These are phyloP conservation scores for Musca vetustissima DNA, from an alignment of 1,140 invertebrate species.

Conservation along the genomic window DNA sequence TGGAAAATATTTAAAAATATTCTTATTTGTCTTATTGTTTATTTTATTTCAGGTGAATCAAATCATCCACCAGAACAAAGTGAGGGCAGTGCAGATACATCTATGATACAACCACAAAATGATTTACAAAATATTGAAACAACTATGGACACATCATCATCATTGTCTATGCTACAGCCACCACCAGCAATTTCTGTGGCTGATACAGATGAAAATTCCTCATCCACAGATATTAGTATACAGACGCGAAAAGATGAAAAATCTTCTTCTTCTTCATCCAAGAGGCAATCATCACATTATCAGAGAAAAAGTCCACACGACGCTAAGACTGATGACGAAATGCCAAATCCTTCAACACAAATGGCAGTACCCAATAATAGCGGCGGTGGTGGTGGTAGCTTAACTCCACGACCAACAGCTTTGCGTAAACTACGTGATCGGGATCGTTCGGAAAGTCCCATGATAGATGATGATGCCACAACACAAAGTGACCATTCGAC, in stretches of 20 bases:
- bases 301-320: slow-evolving; percentile 9
- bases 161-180: background rate
- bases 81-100: background rate
- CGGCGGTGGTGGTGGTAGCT: slow-evolving; percentile 24
- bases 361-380: background rate
- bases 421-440: slow-evolving; percentile 45
- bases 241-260: slow-evolving; percentile 59
- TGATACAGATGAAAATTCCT: slow-evolving; percentile 64
- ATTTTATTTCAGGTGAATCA: background rate
- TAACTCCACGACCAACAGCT: slow-evolving; percentile 36
- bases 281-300: background rate
- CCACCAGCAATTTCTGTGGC: slow-evolving; percentile 38
- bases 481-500: slow-evolving; percentile 51
- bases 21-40: too few species aligned
- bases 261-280: slow-evolving; percentile 51
- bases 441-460: slow-evolving; percentile 59
- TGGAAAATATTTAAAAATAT: background rate
- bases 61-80: background rate
- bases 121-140: background rate
- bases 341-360: slow-evolving; percentile 4
- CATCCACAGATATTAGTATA: slow-evolving; percentile 52
- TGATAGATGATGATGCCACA: slow-evolving; percentile 57
- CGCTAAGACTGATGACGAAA: slow-evolving; percentile 26
- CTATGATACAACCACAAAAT: background rate
- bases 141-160: background rate